Conservation (phyloP, 2,113 vertebrate species). For the Paramisgurnus dabryanus region DNA sequence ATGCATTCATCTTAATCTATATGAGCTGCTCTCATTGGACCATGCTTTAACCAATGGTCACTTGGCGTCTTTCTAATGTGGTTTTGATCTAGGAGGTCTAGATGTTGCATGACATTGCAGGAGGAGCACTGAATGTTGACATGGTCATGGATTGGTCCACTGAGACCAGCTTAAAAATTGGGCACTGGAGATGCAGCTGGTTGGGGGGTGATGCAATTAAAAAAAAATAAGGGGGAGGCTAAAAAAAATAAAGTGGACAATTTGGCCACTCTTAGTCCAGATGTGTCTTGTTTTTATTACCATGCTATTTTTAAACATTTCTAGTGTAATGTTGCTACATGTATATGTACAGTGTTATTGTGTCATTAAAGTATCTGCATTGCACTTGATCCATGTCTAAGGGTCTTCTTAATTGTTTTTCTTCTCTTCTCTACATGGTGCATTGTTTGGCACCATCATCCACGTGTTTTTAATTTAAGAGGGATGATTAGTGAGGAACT, state of each 20-base stretch:
- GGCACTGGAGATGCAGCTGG: slow-evolving; percentile 52
- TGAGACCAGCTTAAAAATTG: slow-evolving; percentile 9
- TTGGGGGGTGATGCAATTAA: not conserved
- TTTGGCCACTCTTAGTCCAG: slow-evolving; percentile 35
- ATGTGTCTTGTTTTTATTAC: slow-evolving; percentile 47
- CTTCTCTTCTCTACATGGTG: not conserved
- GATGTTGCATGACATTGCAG: not conserved
- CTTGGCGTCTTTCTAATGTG: not conserved
- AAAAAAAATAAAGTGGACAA: not conserved
- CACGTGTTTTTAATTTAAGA: not conserved
- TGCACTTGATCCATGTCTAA: slow-evolving; percentile 35
- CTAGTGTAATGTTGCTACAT: slow-evolving; percentile 45
- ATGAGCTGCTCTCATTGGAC: slow-evolving; percentile 16
- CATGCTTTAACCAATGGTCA: slow-evolving; percentile 14
- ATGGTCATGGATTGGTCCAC: slow-evolving; percentile 16
- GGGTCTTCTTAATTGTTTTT: not conserved
- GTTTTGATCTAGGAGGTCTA: slow-evolving; percentile 43
- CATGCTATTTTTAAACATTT: slow-evolving; percentile 56
- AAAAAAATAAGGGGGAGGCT: not conserved
- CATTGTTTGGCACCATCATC: not conserved
- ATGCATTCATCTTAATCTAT: slow-evolving; percentile 55
- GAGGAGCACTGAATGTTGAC: not conserved
- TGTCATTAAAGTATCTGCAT: slow-evolving; percentile 62
- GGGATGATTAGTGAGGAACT: not conserved
- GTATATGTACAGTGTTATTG: slow-evolving; percentile 54